phyloP scores from a whole-genome alignment of 2,797 vertebrate species.

The Ceyx erithaca region DNA sequence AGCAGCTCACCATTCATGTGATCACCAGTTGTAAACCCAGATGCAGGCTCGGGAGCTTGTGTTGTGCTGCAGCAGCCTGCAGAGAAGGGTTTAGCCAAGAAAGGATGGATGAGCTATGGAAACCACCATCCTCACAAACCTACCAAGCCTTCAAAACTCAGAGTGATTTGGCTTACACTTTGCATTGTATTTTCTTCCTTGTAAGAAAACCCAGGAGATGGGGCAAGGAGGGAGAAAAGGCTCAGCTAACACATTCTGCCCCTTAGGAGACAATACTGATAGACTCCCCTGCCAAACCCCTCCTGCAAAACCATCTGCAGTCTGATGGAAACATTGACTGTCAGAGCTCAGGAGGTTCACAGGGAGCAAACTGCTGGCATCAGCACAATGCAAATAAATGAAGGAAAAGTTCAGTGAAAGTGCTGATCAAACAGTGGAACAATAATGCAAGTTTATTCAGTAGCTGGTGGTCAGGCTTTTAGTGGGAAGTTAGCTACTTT shows the following conservation, averaged over 20 bases:
- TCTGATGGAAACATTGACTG: not conserved
- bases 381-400: not conserved
- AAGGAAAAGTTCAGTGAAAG: not conserved
- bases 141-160: not conserved
- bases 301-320: not conserved
- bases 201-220: not conserved
- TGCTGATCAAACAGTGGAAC: not conserved
- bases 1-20: not conserved
- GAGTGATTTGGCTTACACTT: not conserved
- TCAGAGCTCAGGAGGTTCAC: not conserved
- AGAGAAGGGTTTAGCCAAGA: not conserved
- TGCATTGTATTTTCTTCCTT: not conserved
- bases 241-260: not conserved
- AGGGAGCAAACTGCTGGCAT: not conserved
- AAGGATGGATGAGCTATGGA: not conserved
- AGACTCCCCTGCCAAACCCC: not conserved
- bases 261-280: not conserved
- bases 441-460: not conserved
- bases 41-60: not conserved
- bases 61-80: accelerated
- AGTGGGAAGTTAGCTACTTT: not conserved
- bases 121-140: not conserved
- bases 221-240: not conserved
- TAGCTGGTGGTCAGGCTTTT: not conserved
- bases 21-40: not conserved